Base-by-base conservation (phyloP, 2,113 vertebrate species). In the Hippocampus barbouri region DNA sequence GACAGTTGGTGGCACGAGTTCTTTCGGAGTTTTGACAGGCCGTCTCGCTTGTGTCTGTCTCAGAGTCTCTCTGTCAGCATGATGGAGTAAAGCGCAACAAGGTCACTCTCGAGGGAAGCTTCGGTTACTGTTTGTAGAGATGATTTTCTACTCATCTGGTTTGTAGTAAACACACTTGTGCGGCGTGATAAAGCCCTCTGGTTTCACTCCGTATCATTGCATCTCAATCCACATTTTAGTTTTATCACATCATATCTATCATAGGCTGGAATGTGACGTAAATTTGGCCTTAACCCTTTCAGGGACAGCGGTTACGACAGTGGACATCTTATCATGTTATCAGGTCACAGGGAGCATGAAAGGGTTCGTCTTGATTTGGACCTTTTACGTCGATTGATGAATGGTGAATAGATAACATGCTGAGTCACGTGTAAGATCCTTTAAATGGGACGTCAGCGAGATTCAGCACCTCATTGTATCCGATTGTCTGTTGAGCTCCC, bases 1-100 rank as follows among this genome's bases (percentile, higher is more conserved):
- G 80, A 85, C 87, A 86, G 82, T 83, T 87, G 79, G 80, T 77
- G 79, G 84, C 34, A 60, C 89, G 87, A 89, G 83, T 88, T 81
- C 78, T 76, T 75, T 85, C 76, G 74, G 40, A 54, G 65, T 76
- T 79, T 73, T 9, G 23, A 83, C 77, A 82, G 73, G 72, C 64
- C 81, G 70, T 20, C 40, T 70, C 71, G 65, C 82, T 74, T 76
- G 81, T 78, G 62, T 75, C 68, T 72, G 47, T 74, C 65, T 71
- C 68, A 66, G 14, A 57, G 54, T 71, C 65, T 53, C 34, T 75
- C 41, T 72, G 49, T 64, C n/a, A 18, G 45, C 53, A 66, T 66
- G 67, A 69, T 45, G 25, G 43, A 74, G 60, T 5, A 0, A 10
- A 78, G 72, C 62, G 61, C 54, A 75, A 75, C 34, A 73, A 75